phyloP scores from a whole-genome alignment of 2,888 invertebrate genomes.

The Colletes collaris region DNA sequence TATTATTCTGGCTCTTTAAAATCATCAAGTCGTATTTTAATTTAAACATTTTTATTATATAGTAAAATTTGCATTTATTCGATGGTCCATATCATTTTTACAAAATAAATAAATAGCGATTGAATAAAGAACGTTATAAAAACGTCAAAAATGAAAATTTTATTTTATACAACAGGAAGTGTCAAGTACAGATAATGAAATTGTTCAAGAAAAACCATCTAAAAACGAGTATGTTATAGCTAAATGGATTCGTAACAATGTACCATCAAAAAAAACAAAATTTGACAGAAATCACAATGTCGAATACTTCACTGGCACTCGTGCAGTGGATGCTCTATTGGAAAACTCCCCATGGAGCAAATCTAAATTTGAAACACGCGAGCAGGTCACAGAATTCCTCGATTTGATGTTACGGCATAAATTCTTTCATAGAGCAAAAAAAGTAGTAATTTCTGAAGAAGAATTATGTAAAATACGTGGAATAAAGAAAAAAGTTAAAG shows the following conservation, averaged over 20 bases:
- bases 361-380: slow-evolving; percentile 91
- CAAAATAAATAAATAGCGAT: background rate
- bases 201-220: slow-evolving; percentile 89
- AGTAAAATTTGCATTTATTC: background rate
- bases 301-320: slow-evolving; percentile 97
- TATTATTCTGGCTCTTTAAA: background rate
- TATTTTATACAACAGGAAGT: slow-evolving; percentile 80
- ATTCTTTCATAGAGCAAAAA: slow-evolving; percentile 97
- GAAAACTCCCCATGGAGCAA: slow-evolving; percentile 94
- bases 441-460: slow-evolving; percentile 85
- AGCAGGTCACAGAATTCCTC: slow-evolving; percentile 91
- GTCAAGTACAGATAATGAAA: slow-evolving; percentile 82
- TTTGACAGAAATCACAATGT: slow-evolving; percentile 96
- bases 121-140: background rate
- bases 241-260: slow-evolving; percentile 96
- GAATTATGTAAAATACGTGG: slow-evolving; percentile 83
- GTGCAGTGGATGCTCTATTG: slow-evolving; percentile 95
- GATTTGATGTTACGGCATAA: slow-evolving; percentile 95
- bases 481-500: slow-evolving; percentile 83
- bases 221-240: slow-evolving; percentile 97
- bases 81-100: background rate
- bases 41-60: background rate
- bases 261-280: slow-evolving; percentile 97
- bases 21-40: background rate
- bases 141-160: background rate